Evolutionary conservation across 1,140 invertebrate genomes (phyloP), one percentile per base, ranked within the genome.

Genomic region (Zaprionus inermis): DNA sequence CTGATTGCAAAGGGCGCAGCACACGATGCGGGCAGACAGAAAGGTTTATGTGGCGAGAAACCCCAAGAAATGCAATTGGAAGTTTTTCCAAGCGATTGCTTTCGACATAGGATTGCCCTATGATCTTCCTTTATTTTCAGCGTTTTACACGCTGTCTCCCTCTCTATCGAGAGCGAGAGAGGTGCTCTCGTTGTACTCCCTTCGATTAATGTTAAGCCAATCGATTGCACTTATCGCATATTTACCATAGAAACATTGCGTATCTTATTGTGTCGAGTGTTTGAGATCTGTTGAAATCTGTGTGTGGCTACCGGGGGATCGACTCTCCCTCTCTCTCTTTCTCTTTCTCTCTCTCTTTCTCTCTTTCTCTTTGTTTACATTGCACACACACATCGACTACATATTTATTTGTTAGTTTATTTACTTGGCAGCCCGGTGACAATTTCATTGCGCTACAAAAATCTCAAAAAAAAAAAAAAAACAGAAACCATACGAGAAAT

Each of bases 351-450:
- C 7, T 0, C n/a, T 16, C 2, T 7, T n/a, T 14, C 34, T 36
- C 34, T 11, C 11, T 36, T 3, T 36, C 63, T 49, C 34, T 73
- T 72, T 67, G 28, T 59, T 72, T 73, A 59, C 55, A 67, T 59
- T 44, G 16, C 44, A 38, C 69, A 30, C 14, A 60, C 56, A 69
- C 66, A 46, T 60, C 14, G 56, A 32, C 32, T 32, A 60, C 64
- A 59, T 67, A 72, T 61, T 69, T 73, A 68, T 74, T 74, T 74
- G 65, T 75, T 75, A 75, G 72, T 75, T 75, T 75, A 75, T 75
- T 75, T 75, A 71, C 54, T 75, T 76, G 73, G 69, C 73, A 76
- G 68, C 68, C 59, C 61, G 68, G 56, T 76, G 73, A 67, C 68
- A 75, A 75, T 75, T 75, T 75, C 72, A 74, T 75, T 64, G 66